These are phyloP conservation scores for Antigone vipio DNA, from an alignment of 2,113 vertebrate species.

Conservation along the genomic window DNA sequence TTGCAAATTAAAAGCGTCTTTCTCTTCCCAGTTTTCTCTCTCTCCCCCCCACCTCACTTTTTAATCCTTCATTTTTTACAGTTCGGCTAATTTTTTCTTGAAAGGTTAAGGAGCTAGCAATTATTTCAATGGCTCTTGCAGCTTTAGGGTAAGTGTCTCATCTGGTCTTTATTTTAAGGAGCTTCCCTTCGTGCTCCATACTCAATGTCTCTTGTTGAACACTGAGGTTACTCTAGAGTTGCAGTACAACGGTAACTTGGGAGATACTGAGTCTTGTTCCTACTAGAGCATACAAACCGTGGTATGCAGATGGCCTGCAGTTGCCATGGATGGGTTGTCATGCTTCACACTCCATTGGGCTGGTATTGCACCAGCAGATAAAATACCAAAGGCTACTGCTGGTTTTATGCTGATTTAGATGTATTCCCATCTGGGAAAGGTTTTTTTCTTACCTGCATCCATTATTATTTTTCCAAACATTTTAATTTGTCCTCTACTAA, in stretches of 20 bases:
- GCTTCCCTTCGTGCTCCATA: background rate
- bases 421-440: background rate
- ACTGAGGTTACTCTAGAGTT: background rate
- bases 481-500: background rate
- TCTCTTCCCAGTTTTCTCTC: background rate
- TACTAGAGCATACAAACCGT: rapidly evolving
- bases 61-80: conserved; percentile 32
- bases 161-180: conserved; percentile 47
- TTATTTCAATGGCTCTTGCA: conserved; percentile 47
- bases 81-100: conserved; percentile 46
- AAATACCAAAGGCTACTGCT: background rate
- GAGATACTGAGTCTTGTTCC: background rate
- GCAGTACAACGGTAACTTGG: background rate
- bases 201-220: background rate
- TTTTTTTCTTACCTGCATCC: background rate
- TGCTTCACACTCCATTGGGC: background rate
- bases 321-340: background rate
- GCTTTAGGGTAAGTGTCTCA: conserved; percentile 34
- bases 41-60: background rate
- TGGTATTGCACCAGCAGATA: background rate
- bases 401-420: background rate
- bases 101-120: conserved; percentile 65
- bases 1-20: conserved; percentile 58
- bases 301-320: background rate
- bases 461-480: background rate